These are phyloP conservation scores for Chaetodon auriga DNA, from an alignment of 2,113 vertebrate species.

Conservation along the genomic window DNA sequence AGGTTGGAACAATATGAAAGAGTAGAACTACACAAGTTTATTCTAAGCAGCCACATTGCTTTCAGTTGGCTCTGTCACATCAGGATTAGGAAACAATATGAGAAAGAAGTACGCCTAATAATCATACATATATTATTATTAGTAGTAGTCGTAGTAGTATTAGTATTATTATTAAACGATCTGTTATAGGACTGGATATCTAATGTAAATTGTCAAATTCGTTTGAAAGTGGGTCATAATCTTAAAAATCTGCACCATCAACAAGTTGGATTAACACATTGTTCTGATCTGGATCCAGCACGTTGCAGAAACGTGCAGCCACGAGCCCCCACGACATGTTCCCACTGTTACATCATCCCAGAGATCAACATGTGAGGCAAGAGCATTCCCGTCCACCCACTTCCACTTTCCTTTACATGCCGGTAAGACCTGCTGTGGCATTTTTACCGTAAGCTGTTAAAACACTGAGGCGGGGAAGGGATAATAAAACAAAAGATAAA, in stretches of 20 bases:
- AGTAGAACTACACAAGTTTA: not conserved
- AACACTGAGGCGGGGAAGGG: not conserved
- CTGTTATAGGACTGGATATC: not conserved
- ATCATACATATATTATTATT: not conserved
- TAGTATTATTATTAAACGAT: not conserved
- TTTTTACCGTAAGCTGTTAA: not conserved
- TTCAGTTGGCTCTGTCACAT: not conserved
- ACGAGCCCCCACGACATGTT: rapidly evolving
- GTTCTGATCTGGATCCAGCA: not conserved
- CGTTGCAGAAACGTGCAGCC: conserved; percentile 33
- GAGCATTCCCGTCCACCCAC: not conserved
- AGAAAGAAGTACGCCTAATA: not conserved
- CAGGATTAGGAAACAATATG: not conserved
- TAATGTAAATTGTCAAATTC: not conserved
- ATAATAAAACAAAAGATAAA: not conserved
- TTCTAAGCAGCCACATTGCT: not conserved
- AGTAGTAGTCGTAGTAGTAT: not conserved
- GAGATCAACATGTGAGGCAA: conserved; percentile 5
- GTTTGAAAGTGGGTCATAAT: not conserved
- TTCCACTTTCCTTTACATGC: not conserved
- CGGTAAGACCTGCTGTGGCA: too few relatives aligned
- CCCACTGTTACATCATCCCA: conserved; percentile 24
- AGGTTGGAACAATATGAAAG: not conserved
- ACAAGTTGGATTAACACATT: too few relatives aligned
- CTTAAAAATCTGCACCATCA: not conserved